A percentile compares a stretch with the other conserved stretches of the same genome.
Conservation (phyloP, 2,888 invertebrate species). For the Diplazon laetatorius region DNA sequence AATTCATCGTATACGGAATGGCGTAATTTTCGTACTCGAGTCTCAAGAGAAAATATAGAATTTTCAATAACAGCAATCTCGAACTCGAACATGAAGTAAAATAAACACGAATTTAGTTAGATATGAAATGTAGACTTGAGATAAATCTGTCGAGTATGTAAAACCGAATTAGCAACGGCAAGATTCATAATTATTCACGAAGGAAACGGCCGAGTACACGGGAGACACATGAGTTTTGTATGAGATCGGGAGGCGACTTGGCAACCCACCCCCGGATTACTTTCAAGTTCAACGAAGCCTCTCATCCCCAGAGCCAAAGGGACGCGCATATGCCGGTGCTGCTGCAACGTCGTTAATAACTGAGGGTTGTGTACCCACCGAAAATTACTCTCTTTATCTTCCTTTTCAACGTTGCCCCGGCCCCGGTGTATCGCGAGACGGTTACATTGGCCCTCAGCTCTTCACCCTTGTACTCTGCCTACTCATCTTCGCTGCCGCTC, state of each 20-base stretch:
- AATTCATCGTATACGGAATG: slow-evolving; percentile 34
- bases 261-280: slow-evolving; percentile 48
- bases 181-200: slow-evolving; percentile 38
- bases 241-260: slow-evolving; percentile 22
- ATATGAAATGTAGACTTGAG: slow-evolving; percentile 3
- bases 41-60: no score
- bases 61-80: no score
- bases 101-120: background rate
- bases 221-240: slow-evolving; percentile 1
- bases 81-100: background rate
- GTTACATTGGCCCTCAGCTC: slow-evolving; percentile 36
- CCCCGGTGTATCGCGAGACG: slow-evolving; percentile 50
- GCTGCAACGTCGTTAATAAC: slow-evolving; percentile 73
- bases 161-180: slow-evolving; percentile 42
- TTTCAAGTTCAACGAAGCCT: slow-evolving; percentile 63
- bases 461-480: slow-evolving; percentile 40
- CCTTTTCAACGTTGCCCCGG: slow-evolving; percentile 56
- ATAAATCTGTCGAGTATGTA: background rate
- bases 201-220: slow-evolving; percentile 9
- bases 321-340: no score
- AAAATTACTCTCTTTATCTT: slow-evolving; percentile 77
- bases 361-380: slow-evolving; percentile 74
- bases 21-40: no score
- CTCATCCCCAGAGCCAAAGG: slow-evolving; percentile 48
- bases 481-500: slow-evolving; percentile 54